Conservation (phyloP, 35 echinoderm and acorn worm genomes). For the Lytechinus pictus region DNA sequence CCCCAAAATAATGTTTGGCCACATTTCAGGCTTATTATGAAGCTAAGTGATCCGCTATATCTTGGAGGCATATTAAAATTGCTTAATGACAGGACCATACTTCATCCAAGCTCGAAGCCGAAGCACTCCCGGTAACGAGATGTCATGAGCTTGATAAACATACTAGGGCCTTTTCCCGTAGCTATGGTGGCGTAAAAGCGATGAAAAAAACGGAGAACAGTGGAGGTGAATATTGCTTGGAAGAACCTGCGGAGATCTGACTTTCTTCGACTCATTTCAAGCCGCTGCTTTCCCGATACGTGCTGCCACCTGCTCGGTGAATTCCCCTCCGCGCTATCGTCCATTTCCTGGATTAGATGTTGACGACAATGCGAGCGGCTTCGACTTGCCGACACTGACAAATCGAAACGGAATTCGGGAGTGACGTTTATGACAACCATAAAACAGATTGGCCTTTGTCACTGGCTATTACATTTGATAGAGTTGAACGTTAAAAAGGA, state of each 20-base stretch:
- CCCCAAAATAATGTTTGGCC: not conserved
- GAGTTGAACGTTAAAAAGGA: not conserved
- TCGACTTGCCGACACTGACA: not conserved
- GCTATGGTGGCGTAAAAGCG: not conserved
- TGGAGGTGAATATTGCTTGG: not conserved
- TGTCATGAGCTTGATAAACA: not conserved
- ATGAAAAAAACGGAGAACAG: not conserved
- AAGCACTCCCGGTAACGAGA: not conserved
- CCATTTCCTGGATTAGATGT: not conserved
- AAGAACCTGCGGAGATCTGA: not conserved
- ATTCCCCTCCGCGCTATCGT: not conserved
- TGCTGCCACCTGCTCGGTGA: not conserved
- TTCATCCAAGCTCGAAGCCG: not conserved
- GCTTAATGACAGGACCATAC: not conserved
- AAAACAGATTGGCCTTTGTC: conserved; percentile 36
- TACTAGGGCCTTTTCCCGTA: not conserved
- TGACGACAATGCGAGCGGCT: not conserved
- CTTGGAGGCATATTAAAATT: not conserved
- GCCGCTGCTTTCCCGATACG: not conserved
- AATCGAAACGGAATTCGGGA: not conserved
- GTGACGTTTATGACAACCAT: conserved; percentile 31
- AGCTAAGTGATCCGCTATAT: not conserved
- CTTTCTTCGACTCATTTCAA: not conserved
- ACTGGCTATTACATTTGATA: not conserved
- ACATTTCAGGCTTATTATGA: not conserved